Conservation (phyloP, 2,888 invertebrate genomes). For the Pycnomerus fuliginosus region DNA sequence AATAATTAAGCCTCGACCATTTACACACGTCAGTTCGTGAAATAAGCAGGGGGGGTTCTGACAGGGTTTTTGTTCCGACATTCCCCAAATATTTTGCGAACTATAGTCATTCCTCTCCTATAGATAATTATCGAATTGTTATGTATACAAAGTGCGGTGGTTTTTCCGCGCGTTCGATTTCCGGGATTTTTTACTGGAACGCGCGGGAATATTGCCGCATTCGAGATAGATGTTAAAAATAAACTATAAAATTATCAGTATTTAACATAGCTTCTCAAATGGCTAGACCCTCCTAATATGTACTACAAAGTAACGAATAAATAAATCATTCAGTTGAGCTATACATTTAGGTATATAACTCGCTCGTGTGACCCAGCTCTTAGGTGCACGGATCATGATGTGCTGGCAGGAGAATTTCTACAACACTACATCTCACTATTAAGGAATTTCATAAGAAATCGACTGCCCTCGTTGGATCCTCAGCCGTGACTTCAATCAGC, state of each 20-base stretch:
- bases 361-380: too few relatives aligned
- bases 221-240: constrained; percentile 49
- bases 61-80: constrained; percentile 20
- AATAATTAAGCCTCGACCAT: constrained; percentile 50
- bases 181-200: too few relatives aligned
- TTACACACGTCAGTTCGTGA: constrained; percentile 35
- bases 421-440: too few relatives aligned
- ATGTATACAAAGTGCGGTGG: constrained; percentile 49
- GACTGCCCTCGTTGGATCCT: too few relatives aligned
- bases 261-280: constrained; percentile 54
- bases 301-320: constrained; percentile 50
- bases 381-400: too few relatives aligned
- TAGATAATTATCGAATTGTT: constrained; percentile 50
- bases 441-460: too few relatives aligned
- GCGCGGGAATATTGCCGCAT: too few relatives aligned
- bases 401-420: too few relatives aligned
- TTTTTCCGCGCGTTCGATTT: too few relatives aligned
- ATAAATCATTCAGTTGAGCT: constrained; percentile 46
- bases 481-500: too few relatives aligned
- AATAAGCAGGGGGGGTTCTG: constrained; percentile 25
- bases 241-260: constrained; percentile 54
- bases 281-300: constrained; percentile 55
- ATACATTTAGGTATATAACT: too few relatives aligned
- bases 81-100: constrained; percentile 37
- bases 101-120: constrained; percentile 42